Conservation (phyloP, 2,113 vertebrate species). For the Bubo blakistoni region DNA sequence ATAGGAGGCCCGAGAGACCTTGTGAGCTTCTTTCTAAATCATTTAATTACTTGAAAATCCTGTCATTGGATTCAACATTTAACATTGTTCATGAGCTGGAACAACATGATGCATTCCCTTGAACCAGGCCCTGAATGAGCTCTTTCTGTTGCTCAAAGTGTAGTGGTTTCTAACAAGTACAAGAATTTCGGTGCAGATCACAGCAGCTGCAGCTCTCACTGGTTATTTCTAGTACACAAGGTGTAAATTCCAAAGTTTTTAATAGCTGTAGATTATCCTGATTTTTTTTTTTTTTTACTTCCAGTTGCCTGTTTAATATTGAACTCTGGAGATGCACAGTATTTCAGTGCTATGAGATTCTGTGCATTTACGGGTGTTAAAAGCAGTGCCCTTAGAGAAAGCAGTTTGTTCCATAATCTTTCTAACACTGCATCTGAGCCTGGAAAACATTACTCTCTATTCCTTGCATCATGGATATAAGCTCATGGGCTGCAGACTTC, state of each 20-base stretch:
- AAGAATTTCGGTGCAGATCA: conserved; percentile 42
- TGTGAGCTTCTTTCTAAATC: neutral
- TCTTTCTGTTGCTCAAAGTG: conserved; percentile 54
- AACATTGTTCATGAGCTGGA: conserved; percentile 20
- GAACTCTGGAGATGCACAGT: neutral
- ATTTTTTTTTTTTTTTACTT: neutral
- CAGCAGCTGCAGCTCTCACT: neutral
- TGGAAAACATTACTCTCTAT: neutral
- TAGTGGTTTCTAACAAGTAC: conserved; percentile 38
- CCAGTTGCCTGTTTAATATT: neutral
- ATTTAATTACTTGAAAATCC: conserved; percentile 23
- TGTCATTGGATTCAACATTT: neutral
- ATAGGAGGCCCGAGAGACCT: neutral
- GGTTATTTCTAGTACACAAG: neutral
- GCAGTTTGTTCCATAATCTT: neutral
- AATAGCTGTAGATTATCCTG: neutral
- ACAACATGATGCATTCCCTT: conserved; percentile 30
- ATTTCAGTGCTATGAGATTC: neutral
- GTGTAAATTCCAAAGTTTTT: neutral
- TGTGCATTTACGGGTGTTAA: neutral
- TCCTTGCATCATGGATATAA: neutral
- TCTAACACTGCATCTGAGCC: neutral
- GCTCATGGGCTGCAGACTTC: neutral
- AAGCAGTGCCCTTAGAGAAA: neutral
- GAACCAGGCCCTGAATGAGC: conserved; percentile 43